Base-by-base conservation (phyloP, 1,140 invertebrate genomes). In the Meloidogyne chitwoodi region DNA sequence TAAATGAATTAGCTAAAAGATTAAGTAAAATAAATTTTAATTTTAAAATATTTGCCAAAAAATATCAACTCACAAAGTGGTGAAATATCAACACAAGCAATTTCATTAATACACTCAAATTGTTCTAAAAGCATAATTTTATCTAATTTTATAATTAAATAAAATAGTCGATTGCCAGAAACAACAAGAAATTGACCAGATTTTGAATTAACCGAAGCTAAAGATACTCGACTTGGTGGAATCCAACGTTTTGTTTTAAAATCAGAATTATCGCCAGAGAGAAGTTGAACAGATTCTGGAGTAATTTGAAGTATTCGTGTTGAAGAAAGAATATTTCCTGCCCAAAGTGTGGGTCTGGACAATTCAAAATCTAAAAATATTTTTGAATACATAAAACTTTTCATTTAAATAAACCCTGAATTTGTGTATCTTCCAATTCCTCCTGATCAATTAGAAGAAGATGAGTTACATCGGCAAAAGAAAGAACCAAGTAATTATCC, bases 391-490 rank as follows among this genome's bases (percentile, higher is more conserved):
- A 41, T 14, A 41, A 2, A 41, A 41, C 14, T 41, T 41, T 11
- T 41, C 11, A 12, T 34, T 34, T 44, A 31, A 44, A 63, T 22
- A 73, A 8, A 34, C 93, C 94, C 63, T 90, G 84, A 61, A 91
- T 88, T 85, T 97, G 93, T 0, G 94, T 96, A 88, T 98, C 96
- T 88, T 98, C 95, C 0, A 98, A 94, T 89, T 98, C 95, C 84
- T 97, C 95, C 0, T 94, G 94, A 82, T 91, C 93, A 29, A 97
- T 87, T 77, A 92, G 92, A 56, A 97, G 88, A 70, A 97, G 92
- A 68, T 84, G 85, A 2, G 87, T 85, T n/a, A 85, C 79, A 48
- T 82, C 79, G 27, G 79, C 64, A 73, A 87, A 83, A 4, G 83
- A 80, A 14, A 87, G 65, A 31, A 87, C 67, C n/a, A 87, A 68